Evolutionary conservation across 2,888 invertebrate genomes (phyloP), one percentile per base, ranked within the genome.

Genomic region (Drosophila mettleri): DNA sequence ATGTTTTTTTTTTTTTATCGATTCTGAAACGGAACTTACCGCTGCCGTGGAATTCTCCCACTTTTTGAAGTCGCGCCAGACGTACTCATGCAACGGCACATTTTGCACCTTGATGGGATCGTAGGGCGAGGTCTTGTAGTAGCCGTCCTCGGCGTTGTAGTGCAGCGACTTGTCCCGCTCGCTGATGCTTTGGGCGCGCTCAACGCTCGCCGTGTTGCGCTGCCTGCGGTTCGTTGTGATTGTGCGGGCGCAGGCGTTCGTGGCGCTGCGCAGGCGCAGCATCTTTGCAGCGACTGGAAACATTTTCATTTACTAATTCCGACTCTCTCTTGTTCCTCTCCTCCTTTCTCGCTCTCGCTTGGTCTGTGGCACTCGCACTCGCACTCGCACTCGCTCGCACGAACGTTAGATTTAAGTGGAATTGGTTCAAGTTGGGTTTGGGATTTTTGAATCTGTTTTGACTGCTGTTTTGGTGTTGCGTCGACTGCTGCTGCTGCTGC

Each of bases 41-140:
- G 94, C 77, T 34, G 94, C 94, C 6, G 94, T 94, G 74, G 93
- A 93, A 59, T 95, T 93, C 5, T 94, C 93, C 95, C 95, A 95
- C 91, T 93, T 94, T 20, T 94, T 94, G 52, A 95, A 83, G 85
- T 94, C 80, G 18, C 81, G 85, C 95, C 95, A 95, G 4, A 95
- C 92, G 70, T 93, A 94, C 77, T 95, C 94, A 58, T 94, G 93
- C 54, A 95, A 66, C 2, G 94, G 93, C 16, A 92, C 84, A 71
- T 94, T 93, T 0, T 94, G 94, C 8, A 70, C 39, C 12, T 93
- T 91, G 3, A 94, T 86, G 27, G 92, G 90, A n/a, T 93, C 93
- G 70, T 90, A 94, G 0, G 94, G 93, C 0, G 93, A 96, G 22
- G 84, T 89, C 71, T 88, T 90, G 53, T 89, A 89, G 66, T 88